Percentiles rank a stretch among this genome's conserved stretches.
These are phyloP conservation scores for Sylvia borin DNA, from an alignment of 2,797 vertebrate species.

Conservation along the genomic window DNA sequence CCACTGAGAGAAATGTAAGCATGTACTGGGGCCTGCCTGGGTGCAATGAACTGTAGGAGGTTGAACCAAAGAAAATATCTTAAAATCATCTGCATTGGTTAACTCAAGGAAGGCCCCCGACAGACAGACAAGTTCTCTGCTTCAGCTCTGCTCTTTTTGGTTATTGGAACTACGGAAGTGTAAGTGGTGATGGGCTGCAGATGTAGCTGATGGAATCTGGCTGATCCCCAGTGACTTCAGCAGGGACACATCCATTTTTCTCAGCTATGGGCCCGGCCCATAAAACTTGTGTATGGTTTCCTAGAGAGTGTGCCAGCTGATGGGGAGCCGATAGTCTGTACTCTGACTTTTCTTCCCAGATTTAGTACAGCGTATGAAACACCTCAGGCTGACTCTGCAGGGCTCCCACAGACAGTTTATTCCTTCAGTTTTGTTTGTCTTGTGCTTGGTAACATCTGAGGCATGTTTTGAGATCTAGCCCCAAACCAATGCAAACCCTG, in stretches of 20 bases:
- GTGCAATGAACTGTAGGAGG: not conserved
- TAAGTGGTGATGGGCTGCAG: not conserved
- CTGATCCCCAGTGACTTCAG: not conserved
- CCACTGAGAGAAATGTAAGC: not conserved
- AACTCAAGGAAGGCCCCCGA: not conserved
- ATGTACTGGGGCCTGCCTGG: not conserved
- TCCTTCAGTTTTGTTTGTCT: not conserved
- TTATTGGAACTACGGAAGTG: not conserved
- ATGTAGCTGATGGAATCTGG: not conserved
- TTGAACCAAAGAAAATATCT: not conserved
- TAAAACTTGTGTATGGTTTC: not conserved
- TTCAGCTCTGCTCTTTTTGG: not conserved
- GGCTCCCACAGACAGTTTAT: not conserved
- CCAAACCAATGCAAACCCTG: not conserved
- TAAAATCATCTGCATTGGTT: not conserved
- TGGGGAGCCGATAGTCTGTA: not conserved
- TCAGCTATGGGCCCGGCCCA: not conserved
- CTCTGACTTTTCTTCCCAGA: not conserved
- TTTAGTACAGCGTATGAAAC: not conserved
- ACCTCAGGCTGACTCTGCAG: not conserved
- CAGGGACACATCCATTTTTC: not conserved
- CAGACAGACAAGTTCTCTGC: not conserved
- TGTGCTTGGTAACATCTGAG: not conserved
- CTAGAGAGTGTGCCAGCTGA: not conserved
- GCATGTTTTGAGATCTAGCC: not conserved